A percentile compares a stretch with the other conserved stretches of the same genome.
Evolutionary conservation across 2,113 vertebrate genomes (phyloP).

Genomic region (Balaeniceps rex): DNA sequence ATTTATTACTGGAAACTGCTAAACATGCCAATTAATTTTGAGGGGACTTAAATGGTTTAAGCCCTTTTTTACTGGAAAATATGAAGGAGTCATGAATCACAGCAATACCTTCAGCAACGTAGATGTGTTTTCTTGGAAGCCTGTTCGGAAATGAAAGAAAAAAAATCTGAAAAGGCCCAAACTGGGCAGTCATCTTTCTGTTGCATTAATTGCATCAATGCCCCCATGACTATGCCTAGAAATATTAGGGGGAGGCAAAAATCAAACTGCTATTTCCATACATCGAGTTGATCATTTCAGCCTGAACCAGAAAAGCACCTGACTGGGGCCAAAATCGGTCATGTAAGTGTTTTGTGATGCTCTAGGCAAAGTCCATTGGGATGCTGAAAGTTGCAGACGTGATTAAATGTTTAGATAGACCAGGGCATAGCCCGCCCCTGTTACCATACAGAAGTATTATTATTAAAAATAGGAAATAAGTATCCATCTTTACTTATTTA

Average conservation of each 20-base stretch:
- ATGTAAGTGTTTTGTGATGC: not conserved
- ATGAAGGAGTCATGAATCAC: not conserved
- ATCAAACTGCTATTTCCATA: not conserved
- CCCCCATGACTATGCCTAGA: not conserved
- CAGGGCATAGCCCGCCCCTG: not conserved
- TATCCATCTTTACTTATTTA: not conserved
- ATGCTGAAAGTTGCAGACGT: not conserved
- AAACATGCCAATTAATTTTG: constrained; percentile 34
- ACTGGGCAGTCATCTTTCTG: not conserved
- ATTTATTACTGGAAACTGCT: constrained; percentile 41
- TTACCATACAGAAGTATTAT: not conserved
- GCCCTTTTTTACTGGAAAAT: not conserved
- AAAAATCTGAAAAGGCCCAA: not conserved
- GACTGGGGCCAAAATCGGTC: not conserved
- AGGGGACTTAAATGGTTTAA: constrained; percentile 12
- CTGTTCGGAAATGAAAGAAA: not conserved
- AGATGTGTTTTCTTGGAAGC: not conserved
- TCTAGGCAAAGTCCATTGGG: not conserved
- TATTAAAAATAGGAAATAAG: not conserved
- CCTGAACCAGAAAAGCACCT: not conserved
- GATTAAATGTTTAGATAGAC: not conserved
- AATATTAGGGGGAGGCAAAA: not conserved
- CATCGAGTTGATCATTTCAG: fast-evolving
- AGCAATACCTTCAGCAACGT: not conserved
- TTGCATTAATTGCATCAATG: not conserved